A percentile compares a stretch with the other conserved stretches of the same genome.
phyloP scores from a whole-genome alignment of 2,888 invertebrate genomes.

The Allolobophora icterica region DNA sequence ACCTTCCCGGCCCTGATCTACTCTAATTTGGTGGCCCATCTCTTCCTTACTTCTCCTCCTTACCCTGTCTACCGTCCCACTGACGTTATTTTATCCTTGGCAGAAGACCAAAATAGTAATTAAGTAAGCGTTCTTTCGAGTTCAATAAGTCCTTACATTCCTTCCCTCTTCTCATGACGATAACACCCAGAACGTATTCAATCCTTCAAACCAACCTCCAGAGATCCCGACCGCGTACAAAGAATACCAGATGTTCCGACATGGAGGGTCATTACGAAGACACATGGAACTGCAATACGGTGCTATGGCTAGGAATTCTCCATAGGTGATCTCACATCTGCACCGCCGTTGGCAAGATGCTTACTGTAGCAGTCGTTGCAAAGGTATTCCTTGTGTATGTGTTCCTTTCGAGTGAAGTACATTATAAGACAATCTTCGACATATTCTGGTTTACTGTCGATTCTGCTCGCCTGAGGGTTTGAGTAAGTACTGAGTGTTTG shows the following conservation, averaged over 20 bases:
- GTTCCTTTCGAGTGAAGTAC: not conserved
- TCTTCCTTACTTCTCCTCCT: no score
- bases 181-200: no score
- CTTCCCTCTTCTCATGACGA: no score
- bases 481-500: not conserved
- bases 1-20: no score
- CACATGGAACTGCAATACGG: conserved; percentile 19
- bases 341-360: not conserved
- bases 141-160: no score
- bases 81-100: no score
- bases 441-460: not conserved
- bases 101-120: no score
- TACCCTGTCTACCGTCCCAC: no score
- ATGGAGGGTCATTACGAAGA: not conserved
- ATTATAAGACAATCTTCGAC: not conserved
- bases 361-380: not conserved
- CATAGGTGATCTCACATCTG: not conserved
- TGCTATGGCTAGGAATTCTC: not conserved
- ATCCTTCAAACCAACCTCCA: not conserved
- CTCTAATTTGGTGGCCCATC: no score
- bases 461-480: not conserved
- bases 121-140: no score
- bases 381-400: not conserved
- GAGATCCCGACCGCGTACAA: not conserved
- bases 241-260: conserved; percentile 2